Conservation (phyloP, 2,113 vertebrate species). For the Leucoraja erinaceus region DNA sequence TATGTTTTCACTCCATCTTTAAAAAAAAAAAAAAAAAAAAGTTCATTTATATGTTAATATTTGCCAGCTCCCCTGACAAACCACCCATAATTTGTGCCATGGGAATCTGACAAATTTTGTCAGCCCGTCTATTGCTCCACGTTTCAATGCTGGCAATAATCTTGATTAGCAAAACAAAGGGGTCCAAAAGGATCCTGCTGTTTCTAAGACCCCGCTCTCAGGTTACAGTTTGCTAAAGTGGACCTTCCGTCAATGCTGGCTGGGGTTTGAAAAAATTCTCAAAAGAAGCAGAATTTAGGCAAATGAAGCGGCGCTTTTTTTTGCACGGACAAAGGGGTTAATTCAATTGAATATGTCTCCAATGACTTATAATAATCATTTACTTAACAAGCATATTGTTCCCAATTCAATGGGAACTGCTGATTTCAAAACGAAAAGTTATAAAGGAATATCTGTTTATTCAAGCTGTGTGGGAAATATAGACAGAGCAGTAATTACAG, state of each 20-base stretch:
- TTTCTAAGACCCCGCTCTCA: conserved; percentile 56
- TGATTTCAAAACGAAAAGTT: conserved; percentile 61
- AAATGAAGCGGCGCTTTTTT: conserved; percentile 59
- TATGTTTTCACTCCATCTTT: conserved; percentile 70
- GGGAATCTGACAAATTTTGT: conserved; percentile 78
- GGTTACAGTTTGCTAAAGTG: conserved; percentile 64
- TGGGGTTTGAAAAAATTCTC: conserved; percentile 56
- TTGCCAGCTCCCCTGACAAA: conserved; percentile 62
- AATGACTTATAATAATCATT: conserved; percentile 67
- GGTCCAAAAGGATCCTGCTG: conserved; percentile 55
- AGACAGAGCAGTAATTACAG: conserved; percentile 54
- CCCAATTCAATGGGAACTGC: conserved; percentile 57
- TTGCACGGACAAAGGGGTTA: conserved; percentile 64
- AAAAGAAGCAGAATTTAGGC: conserved; percentile 61
- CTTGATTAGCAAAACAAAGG: conserved; percentile 82
- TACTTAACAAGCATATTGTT: conserved; percentile 61
- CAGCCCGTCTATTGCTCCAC: conserved; percentile 67
- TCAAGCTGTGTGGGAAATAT: conserved; percentile 68
- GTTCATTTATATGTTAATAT: conserved; percentile 82
- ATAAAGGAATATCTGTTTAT: conserved; percentile 59
- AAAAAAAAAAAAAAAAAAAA: too few species aligned
- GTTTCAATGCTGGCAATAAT: conserved; percentile 76
- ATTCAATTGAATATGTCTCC: conserved; percentile 71
- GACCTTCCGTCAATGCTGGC: conserved; percentile 47
- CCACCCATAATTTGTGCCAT: conserved; percentile 74